phyloP scores from a whole-genome alignment of 2,797 vertebrate species.

The Myotis pilosus region DNA sequence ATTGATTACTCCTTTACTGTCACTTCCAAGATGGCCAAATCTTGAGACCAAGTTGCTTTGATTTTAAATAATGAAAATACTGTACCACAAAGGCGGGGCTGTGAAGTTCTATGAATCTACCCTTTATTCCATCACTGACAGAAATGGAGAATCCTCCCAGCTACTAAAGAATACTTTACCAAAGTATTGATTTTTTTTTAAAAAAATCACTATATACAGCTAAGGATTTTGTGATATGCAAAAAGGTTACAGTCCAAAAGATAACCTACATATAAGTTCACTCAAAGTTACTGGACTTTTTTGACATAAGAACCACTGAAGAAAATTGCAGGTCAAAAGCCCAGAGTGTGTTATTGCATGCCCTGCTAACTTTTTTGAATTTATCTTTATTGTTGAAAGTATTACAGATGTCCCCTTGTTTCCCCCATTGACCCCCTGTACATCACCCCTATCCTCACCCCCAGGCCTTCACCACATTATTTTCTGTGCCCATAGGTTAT shows the following conservation, averaged over 20 bases:
- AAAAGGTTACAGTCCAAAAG: neutral
- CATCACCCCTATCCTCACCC: too few relatives aligned
- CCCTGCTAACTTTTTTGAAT: neutral
- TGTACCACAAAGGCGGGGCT: neutral
- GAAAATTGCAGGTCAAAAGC: neutral
- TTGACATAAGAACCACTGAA: neutral
- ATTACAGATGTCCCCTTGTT: too few relatives aligned
- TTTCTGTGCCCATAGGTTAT: too few relatives aligned
- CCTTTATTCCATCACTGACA: neutral
- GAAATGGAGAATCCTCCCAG: neutral
- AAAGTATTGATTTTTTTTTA: neutral
- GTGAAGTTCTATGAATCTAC: neutral
- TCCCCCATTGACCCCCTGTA: too few relatives aligned
- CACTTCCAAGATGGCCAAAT: neutral
- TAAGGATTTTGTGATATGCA: neutral
- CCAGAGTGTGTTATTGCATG: neutral
- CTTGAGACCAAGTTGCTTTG: neutral
- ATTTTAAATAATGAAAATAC: conserved; percentile 1
- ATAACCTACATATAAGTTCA: neutral
- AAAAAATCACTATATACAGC: neutral
- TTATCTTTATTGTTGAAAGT: too few relatives aligned
- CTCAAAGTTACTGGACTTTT: neutral
- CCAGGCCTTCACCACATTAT: too few relatives aligned
- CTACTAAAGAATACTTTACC: neutral
- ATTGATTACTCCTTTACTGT: conserved; percentile 1